Conservation (phyloP, 2,888 invertebrate species). For the Andrena camellia region DNA sequence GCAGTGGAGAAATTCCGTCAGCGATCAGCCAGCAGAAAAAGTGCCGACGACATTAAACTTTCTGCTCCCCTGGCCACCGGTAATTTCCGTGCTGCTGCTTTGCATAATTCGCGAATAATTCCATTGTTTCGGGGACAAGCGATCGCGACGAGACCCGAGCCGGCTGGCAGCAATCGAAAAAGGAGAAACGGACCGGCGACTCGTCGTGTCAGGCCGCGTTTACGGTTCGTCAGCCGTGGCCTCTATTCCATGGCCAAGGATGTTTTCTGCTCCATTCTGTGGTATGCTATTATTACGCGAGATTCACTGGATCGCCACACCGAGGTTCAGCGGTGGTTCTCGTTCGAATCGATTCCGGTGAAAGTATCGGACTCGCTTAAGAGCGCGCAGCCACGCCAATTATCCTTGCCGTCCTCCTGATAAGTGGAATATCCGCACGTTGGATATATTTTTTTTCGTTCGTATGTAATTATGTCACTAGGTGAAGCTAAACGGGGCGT, state of each 20-base stretch:
- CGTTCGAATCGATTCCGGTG: slow-evolving; percentile 22
- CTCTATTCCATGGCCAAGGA: slow-evolving; percentile 7
- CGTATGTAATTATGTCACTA: slow-evolving; percentile 39
- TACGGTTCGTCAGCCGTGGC: slow-evolving; percentile 41
- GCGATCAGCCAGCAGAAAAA: not conserved
- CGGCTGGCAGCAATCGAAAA: not conserved
- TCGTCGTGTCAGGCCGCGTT: slow-evolving; percentile 16
- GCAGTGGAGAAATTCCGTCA: not conserved
- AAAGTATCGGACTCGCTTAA: slow-evolving; percentile 37
- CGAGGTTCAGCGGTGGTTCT: not conserved
- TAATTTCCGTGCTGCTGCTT: slow-evolving; percentile 16
- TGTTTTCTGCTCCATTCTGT: not conserved
- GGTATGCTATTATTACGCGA: not conserved
- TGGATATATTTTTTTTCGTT: not conserved
- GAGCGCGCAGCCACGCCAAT: no score
- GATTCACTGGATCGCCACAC: not conserved
- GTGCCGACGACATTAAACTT: slow-evolving; percentile 15
- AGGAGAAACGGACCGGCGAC: not conserved
- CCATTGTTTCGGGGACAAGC: slow-evolving; percentile 37
- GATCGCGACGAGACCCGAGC: not conserved
- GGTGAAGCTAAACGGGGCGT: slow-evolving; percentile 20
- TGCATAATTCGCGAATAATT: slow-evolving; percentile 51
- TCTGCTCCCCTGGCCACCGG: slow-evolving; percentile 1
- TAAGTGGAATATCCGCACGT: not conserved
- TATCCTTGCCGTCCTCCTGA: not conserved